phyloP scores from a whole-genome alignment of 2,888 invertebrate species.

The Heteromurus nitidus region DNA sequence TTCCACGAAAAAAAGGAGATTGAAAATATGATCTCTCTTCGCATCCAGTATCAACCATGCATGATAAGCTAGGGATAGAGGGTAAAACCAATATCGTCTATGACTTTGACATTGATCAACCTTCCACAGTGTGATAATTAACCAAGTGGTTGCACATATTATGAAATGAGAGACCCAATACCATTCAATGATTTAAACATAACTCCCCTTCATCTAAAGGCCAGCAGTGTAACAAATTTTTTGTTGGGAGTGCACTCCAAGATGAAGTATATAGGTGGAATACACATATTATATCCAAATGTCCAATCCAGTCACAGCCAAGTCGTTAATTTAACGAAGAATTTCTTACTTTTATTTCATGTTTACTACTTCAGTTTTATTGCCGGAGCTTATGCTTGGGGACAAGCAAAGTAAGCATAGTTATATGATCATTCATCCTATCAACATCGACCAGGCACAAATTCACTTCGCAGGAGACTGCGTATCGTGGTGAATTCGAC shows the following conservation, averaged over 20 bases:
- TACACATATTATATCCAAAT: background rate
- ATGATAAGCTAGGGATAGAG: no score
- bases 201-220: background rate
- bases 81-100: slow-evolving; percentile 20
- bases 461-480: background rate
- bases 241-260: background rate
- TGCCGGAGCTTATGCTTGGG: no score
- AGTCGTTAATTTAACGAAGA: no score
- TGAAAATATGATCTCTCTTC: background rate
- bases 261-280: background rate
- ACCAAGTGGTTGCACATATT: background rate
- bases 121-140: no score
- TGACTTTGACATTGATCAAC: slow-evolving; percentile 54
- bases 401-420: background rate
- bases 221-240: background rate
- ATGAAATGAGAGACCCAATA: background rate
- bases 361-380: no score
- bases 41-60: no score
- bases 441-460: background rate
- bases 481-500: no score
- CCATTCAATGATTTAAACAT: background rate
- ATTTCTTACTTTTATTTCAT: no score
- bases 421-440: background rate
- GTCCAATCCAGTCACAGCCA: background rate
- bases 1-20: background rate